phyloP scores from a whole-genome alignment of 2,113 vertebrate genomes.

The Spea multiplicata region DNA sequence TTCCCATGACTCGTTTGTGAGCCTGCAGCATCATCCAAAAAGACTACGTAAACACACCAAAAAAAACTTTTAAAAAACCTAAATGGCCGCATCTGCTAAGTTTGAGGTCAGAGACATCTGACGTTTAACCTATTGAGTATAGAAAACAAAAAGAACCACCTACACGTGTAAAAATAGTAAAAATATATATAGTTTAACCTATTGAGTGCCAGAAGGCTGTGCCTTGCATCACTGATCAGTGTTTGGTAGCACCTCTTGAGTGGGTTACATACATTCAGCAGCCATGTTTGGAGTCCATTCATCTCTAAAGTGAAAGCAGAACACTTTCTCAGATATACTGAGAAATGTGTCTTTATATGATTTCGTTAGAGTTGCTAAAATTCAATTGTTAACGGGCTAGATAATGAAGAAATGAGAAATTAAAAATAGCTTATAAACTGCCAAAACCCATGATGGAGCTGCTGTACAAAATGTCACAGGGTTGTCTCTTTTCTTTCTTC shows the following conservation, averaged over 20 bases:
- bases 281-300: too few relatives aligned
- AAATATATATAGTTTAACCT: too few relatives aligned
- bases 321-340: too few relatives aligned
- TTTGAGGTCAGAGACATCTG: neutral
- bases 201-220: too few relatives aligned
- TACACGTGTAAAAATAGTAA: too few relatives aligned
- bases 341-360: too few relatives aligned
- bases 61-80: neutral
- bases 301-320: too few relatives aligned
- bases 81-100: constrained; percentile 9
- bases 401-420: neutral
- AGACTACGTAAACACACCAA: constrained; percentile 10
- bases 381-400: neutral
- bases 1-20: constrained; percentile 21
- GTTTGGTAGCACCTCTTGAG: too few relatives aligned
- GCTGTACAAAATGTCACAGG: neutral
- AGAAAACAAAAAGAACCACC: too few relatives aligned
- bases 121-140: neutral
- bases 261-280: too few relatives aligned
- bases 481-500: neutral
- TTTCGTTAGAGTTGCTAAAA: neutral
- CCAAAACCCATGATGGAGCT: neutral
- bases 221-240: too few relatives aligned
- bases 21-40: neutral
- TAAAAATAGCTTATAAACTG: neutral